phyloP scores from a whole-genome alignment of 53 echinoderm and acorn worm species.

The Crossaster papposus region DNA sequence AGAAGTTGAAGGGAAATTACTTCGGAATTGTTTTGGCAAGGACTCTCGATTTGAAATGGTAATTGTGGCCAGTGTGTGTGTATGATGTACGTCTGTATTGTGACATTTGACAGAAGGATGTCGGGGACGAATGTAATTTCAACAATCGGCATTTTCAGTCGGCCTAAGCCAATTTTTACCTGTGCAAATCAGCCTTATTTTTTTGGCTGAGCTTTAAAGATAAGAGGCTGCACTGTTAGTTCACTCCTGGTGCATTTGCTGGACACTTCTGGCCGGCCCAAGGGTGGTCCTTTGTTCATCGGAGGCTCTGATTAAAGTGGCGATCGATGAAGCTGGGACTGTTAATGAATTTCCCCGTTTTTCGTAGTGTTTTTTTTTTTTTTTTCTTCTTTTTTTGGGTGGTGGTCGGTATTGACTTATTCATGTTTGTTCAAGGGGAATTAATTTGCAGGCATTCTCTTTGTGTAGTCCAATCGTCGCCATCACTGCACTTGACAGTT shows the following conservation, averaged over 20 bases:
- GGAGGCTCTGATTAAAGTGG: constrained; percentile 53
- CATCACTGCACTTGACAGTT: constrained; percentile 51
- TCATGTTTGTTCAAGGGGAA: constrained; percentile 63
- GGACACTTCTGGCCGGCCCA: neutral
- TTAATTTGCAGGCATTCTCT: constrained; percentile 52
- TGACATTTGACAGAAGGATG: neutral
- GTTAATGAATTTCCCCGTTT: constrained; percentile 53
- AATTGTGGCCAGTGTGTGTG: neutral
- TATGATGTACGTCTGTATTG: no score
- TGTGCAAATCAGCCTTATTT: neutral
- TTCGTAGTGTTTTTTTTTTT: neutral
- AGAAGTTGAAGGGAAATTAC: constrained; percentile 28
- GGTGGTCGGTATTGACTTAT: constrained; percentile 58
- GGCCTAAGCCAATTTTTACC: neutral
- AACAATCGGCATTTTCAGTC: constrained; percentile 2
- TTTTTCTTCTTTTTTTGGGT: no score
- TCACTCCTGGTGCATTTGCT: neutral
- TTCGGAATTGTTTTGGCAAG: constrained; percentile 55
- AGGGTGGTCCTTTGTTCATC: constrained; percentile 49
- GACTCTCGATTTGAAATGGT: constrained; percentile 35
- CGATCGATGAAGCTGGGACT: constrained; percentile 50
- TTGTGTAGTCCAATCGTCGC: constrained; percentile 33
- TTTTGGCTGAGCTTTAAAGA: neutral
- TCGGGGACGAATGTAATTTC: neutral
- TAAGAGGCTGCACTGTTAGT: neutral